Base-by-base conservation (phyloP, 92 coral and sea anemone genomes). In the Nematostella vectensis region DNA sequence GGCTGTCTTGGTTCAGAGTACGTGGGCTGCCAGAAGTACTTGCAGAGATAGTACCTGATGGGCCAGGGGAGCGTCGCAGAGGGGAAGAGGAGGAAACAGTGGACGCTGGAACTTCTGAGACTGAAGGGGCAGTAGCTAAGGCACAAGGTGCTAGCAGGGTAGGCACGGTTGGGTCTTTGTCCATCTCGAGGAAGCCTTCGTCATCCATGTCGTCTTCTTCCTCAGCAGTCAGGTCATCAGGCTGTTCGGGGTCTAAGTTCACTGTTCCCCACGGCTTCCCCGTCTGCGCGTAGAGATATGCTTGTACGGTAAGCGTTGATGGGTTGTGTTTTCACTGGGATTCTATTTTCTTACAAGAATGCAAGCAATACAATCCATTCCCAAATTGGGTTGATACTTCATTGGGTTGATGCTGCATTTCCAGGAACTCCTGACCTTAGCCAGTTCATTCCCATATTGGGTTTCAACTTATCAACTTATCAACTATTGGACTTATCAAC, bases 241-340 rank as follows among this genome's bases (percentile, higher is more conserved):
- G 40, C 40, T 33, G 8, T 33, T 33, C 40, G 15, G 67, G 74
- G 25, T 57, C 74, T 0, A 68, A 43, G 24, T 31, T 21, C 1
- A 68, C 43, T 25, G 57, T 44, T 19, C 40, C 22, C 64, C 74
- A 67, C 8, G 12, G 1, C 13, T 67, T 67, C 0, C 66, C 74
- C 1, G 74, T 57, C 19, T 67, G 74, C 2, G 55, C 17, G 52
- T 68, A 68, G 0, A 68, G 26, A 27, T 58, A 58, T 19, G 57
- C 75, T 31, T 27, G 27, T 2, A 19, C 17, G 3, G 25, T 17
- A n/a, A n/a, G n/a, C n/a, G n/a, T n/a, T n/a, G n/a, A n/a, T n/a
- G n/a, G n/a, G n/a, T n/a, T n/a, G n/a, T n/a, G n/a, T n/a, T n/a
- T n/a, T n/a, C n/a, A n/a, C n/a, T n/a, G n/a, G n/a, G n/a, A n/a